A percentile compares a stretch with the other conserved stretches of the same genome.
phyloP scores from a whole-genome alignment of 2,888 invertebrate species.

The Hirtodrosophila cameraria region DNA sequence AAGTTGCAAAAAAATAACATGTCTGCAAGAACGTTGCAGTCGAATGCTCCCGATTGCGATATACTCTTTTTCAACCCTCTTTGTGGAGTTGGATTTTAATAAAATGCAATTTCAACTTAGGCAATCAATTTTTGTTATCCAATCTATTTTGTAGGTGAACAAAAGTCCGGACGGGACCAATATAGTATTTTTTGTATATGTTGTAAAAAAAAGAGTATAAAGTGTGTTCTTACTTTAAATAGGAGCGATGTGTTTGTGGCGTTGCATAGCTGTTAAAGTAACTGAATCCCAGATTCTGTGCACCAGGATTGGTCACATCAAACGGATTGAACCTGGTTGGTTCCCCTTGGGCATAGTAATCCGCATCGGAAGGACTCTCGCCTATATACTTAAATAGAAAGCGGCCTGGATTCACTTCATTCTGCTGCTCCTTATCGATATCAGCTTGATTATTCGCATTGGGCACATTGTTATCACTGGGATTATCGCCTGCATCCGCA shows the following conservation, averaged over 20 bases:
- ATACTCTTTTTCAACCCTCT: too few species aligned
- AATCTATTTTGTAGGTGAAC: too few species aligned
- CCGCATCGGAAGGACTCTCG: conserved; percentile 8
- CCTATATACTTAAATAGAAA: conserved; percentile 47
- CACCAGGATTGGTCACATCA: neutral
- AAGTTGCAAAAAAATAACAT: conserved; percentile 10
- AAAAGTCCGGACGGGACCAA: too few species aligned
- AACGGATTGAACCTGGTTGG: conserved; percentile 12
- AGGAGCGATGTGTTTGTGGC: conserved; percentile 35
- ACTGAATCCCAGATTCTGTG: conserved; percentile 5
- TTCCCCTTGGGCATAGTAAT: conserved; percentile 4
- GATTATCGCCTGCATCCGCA: neutral
- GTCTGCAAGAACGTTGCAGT: too few species aligned
- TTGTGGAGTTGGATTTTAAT: too few species aligned
- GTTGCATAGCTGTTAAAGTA: conserved; percentile 18
- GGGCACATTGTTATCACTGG: neutral
- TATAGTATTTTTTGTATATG: too few species aligned
- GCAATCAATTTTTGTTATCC: too few species aligned
- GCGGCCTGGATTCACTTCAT: neutral
- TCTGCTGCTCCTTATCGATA: neutral
- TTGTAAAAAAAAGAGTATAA: neutral
- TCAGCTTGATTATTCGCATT: neutral
- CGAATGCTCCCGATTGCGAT: too few species aligned
- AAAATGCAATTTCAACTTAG: too few species aligned
- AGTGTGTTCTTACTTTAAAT: conserved; percentile 12